These are phyloP conservation scores for Scleropages formosus DNA, from an alignment of 2,797 vertebrate genomes.

Conservation along the genomic window DNA sequence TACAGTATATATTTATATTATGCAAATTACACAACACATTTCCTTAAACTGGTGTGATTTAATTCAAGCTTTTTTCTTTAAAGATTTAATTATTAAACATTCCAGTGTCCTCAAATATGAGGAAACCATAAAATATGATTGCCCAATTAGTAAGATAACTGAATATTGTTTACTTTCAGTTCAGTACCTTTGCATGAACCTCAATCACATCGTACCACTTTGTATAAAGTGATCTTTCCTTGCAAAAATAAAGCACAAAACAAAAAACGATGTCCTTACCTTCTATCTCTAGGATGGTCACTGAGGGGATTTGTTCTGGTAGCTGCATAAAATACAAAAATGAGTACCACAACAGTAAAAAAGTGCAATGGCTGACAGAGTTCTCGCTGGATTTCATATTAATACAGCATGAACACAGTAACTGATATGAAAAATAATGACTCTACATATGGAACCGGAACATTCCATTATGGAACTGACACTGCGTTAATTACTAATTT, in stretches of 20 bases:
- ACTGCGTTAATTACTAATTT: background rate
- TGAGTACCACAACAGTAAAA: no score
- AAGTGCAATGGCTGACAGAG: background rate
- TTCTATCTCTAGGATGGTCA: slow-evolving; percentile 77
- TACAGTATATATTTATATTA: no score
- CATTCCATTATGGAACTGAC: background rate
- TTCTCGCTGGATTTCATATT: background rate
- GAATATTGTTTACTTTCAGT: no score
- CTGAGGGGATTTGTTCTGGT: slow-evolving; percentile 73
- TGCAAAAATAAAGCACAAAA: background rate
- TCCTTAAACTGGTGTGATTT: background rate
- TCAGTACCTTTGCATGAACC: no score
- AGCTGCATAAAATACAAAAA: slow-evolving; percentile 41
- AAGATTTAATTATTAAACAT: background rate
- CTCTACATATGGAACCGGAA: no score
- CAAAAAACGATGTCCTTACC: slow-evolving; percentile 60
- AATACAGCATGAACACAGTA: background rate
- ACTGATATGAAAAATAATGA: background rate
- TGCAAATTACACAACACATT: no score
- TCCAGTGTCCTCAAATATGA: background rate
- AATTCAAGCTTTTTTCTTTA: background rate
- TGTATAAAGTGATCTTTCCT: no score
- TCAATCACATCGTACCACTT: background rate
- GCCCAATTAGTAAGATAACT: background rate
- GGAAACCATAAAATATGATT: background rate